Conservation (phyloP, 2,888 invertebrate genomes). For the Tethea ocularis region DNA sequence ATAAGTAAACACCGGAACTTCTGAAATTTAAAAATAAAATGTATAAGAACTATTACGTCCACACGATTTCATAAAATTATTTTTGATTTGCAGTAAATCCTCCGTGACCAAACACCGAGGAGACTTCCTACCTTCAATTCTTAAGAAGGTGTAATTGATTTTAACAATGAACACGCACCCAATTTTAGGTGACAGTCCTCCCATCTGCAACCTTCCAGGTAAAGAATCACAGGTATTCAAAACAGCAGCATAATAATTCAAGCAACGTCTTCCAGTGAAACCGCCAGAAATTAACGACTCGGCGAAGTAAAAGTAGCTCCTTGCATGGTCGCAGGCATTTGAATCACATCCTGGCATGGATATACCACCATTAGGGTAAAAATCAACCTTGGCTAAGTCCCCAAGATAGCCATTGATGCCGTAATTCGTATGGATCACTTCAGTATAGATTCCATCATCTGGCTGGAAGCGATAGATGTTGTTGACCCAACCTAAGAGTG, state of each 20-base stretch:
- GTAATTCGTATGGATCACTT: conserved; percentile 67
- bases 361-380: conserved; percentile 65
- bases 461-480: conserved; percentile 53
- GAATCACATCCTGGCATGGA: conserved; percentile 66
- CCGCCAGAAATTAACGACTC: conserved; percentile 57
- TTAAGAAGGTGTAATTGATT: neutral
- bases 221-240: conserved; percentile 45
- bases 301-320: conserved; percentile 59
- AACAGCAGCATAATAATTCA: conserved; percentile 57
- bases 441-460: conserved; percentile 58
- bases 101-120: too few species aligned
- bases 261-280: conserved; percentile 59
- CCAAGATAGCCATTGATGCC: conserved; percentile 58
- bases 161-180: conserved; percentile 44
- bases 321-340: conserved; percentile 57
- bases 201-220: conserved; percentile 57
- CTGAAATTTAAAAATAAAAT: conserved; percentile 40
- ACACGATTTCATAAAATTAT: neutral
- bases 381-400: conserved; percentile 58
- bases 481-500: conserved; percentile 62
- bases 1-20: conserved; percentile 48
- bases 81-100: neutral
- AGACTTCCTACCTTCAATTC: neutral
- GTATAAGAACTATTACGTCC: neutral
- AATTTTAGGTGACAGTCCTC: conserved; percentile 58